These are phyloP conservation scores for Gila robusta DNA, from an alignment of 2,797 vertebrate genomes.

Conservation along the genomic window DNA sequence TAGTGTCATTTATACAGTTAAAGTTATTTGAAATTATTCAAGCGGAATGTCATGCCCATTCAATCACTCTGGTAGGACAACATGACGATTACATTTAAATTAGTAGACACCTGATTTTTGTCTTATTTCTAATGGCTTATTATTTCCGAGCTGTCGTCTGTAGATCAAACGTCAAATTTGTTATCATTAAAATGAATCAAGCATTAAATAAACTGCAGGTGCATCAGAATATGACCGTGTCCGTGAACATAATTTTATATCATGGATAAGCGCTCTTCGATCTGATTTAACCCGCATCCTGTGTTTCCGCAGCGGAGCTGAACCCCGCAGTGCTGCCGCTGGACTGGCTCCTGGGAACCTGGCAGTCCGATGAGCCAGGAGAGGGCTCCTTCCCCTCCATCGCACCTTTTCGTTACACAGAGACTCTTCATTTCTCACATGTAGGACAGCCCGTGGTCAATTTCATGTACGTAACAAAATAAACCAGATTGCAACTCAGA, in stretches of 20 bases:
- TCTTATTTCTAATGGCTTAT: constrained; percentile 1
- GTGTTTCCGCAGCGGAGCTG: constrained; percentile 67
- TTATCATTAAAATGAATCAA: background rate
- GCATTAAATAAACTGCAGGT: background rate
- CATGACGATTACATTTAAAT: background rate
- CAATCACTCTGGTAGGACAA: constrained; percentile 62
- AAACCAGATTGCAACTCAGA: background rate
- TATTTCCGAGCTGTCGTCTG: background rate
- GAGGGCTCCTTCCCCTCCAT: constrained; percentile 87
- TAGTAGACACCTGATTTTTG: background rate
- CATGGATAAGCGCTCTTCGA: background rate
- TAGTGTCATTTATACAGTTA: background rate
- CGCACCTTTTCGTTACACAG: constrained; percentile 89
- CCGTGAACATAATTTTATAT: background rate
- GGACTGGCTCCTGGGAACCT: constrained; percentile 88
- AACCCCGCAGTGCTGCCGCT: constrained; percentile 82
- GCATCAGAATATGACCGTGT: background rate
- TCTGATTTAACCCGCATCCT: constrained; percentile 10
- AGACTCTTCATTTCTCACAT: constrained; percentile 88
- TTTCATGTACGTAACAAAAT: constrained; percentile 83
- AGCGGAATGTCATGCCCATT: constrained; percentile 72
- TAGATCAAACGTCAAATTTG: constrained; percentile 17
- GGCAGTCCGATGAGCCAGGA: constrained; percentile 88
- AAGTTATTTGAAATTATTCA: background rate
- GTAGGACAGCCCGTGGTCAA: constrained; percentile 95